Percentiles rank a stretch among this genome's conserved stretches.
Evolutionary conservation across 1,140 invertebrate genomes (phyloP).

Genomic region (Neuroterus valhalla): DNA sequence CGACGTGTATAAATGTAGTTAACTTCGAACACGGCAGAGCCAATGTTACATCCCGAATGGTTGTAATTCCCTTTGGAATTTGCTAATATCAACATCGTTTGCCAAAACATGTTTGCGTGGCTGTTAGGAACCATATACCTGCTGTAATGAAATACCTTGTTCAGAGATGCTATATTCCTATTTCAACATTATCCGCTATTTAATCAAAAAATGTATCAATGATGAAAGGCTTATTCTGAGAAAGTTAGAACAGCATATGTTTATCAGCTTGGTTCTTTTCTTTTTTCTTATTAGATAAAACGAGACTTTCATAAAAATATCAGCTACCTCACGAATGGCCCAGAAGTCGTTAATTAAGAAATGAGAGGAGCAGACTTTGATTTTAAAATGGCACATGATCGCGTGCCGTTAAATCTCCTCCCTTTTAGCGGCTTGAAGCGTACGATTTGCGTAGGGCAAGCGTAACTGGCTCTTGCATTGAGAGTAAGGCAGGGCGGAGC

Average conservation of each 20-base stretch:
- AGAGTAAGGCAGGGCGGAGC: constrained; percentile 29
- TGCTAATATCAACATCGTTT: constrained; percentile 20
- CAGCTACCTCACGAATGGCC: not conserved
- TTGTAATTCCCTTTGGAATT: not conserved
- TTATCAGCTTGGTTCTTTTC: too few species aligned
- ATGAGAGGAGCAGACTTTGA: not conserved
- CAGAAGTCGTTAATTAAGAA: not conserved
- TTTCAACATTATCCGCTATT: not conserved
- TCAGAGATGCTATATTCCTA: not conserved
- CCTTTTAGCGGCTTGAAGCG: not conserved
- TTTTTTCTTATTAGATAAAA: too few species aligned
- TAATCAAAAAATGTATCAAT: too few species aligned
- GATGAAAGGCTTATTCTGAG: too few species aligned
- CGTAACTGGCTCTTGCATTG: constrained; percentile 38
- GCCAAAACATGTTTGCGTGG: constrained; percentile 5
- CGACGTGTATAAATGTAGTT: not conserved
- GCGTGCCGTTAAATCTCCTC: constrained; percentile 13
- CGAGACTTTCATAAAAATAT: too few species aligned
- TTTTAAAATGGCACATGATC: constrained; percentile 1
- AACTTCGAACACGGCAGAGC: not conserved
- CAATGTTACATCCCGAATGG: constrained; percentile 1
- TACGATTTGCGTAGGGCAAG: constrained; percentile 15
- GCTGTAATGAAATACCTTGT: constrained; percentile 15
- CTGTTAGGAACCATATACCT: constrained; percentile 8
- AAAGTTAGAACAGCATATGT: too few species aligned